A percentile compares a stretch with the other conserved stretches of the same genome.
These are phyloP conservation scores for Herpailurus yagouaroundi DNA, from an alignment of 2,113 vertebrate species.

Conservation along the genomic window DNA sequence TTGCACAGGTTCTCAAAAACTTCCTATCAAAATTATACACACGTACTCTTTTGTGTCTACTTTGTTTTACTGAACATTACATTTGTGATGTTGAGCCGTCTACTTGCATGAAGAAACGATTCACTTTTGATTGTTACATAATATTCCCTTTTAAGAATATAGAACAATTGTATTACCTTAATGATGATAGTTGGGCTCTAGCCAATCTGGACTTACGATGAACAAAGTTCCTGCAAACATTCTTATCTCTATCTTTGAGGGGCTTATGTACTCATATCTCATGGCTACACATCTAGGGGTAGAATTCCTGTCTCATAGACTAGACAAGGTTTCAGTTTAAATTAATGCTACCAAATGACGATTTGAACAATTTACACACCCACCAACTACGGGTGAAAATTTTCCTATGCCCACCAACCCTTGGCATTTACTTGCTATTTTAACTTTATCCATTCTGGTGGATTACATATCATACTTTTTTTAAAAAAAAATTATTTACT, in stretches of 20 bases:
- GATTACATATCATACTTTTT: neutral
- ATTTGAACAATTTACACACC: neutral
- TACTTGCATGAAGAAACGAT: too few relatives aligned
- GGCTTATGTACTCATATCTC: neutral
- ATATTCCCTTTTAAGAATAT: neutral
- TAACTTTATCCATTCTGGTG: neutral
- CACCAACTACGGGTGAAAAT: neutral
- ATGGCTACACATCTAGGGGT: too few relatives aligned
- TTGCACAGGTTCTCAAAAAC: neutral
- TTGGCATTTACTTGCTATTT: neutral
- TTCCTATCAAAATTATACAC: neutral
- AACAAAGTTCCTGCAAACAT: neutral
- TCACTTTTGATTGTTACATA: neutral
- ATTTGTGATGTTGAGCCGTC: accelerated
- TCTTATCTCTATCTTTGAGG: neutral
- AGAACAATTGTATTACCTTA: neutral
- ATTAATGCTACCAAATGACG: neutral
- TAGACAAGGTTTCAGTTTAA: neutral
- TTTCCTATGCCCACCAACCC: neutral
- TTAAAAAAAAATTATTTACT: too few relatives aligned
- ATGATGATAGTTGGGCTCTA: neutral
- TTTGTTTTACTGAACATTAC: too few relatives aligned
- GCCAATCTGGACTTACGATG: accelerated
- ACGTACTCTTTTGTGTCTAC: accelerated
- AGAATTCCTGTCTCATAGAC: neutral